Evolutionary conservation across 2,888 invertebrate genomes (phyloP).

Genomic region (Aleiodes testaceus): DNA sequence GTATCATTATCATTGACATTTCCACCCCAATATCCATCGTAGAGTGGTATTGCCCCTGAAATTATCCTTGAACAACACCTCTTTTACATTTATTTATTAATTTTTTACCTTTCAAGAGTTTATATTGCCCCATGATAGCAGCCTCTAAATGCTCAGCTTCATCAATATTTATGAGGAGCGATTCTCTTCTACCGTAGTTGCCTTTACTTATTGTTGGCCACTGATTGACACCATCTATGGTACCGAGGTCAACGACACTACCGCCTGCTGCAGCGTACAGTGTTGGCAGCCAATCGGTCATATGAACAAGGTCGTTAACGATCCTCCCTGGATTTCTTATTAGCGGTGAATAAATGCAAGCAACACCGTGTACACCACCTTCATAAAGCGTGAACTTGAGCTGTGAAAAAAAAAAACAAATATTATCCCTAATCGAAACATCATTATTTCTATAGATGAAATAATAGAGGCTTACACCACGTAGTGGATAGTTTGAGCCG

Average conservation of each 20-base stretch:
- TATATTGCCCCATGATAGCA: slow-evolving; percentile 58
- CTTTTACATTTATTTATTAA: not conserved
- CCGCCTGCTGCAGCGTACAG: slow-evolving; percentile 72
- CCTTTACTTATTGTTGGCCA: slow-evolving; percentile 63
- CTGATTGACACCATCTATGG: slow-evolving; percentile 74
- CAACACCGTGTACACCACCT: slow-evolving; percentile 86
- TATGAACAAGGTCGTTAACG: slow-evolving; percentile 81
- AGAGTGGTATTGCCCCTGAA: slow-evolving; percentile 50
- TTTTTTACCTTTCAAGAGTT: slow-evolving; percentile 61
- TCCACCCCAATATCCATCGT: slow-evolving; percentile 58
- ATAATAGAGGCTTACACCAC: slow-evolving; percentile 75
- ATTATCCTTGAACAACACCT: not conserved
- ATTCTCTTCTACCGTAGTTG: slow-evolving; percentile 74
- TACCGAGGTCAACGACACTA: slow-evolving; percentile 68
- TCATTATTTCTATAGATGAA: not conserved
- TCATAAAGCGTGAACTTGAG: slow-evolving; percentile 89
- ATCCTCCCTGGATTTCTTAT: slow-evolving; percentile 75
- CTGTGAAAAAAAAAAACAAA: slow-evolving; percentile 62
- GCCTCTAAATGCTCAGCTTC: slow-evolving; percentile 69
- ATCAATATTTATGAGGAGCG: slow-evolving; percentile 83
- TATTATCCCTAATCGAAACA: not conserved
- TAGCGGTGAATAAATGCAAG: slow-evolving; percentile 83
- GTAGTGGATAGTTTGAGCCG: slow-evolving; percentile 78
- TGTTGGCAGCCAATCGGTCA: slow-evolving; percentile 90
- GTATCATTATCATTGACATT: slow-evolving; percentile 50